Evolutionary conservation across 2,888 invertebrate genomes (phyloP), one percentile per base, ranked within the genome.

Genomic region (Cheilosia soror): DNA sequence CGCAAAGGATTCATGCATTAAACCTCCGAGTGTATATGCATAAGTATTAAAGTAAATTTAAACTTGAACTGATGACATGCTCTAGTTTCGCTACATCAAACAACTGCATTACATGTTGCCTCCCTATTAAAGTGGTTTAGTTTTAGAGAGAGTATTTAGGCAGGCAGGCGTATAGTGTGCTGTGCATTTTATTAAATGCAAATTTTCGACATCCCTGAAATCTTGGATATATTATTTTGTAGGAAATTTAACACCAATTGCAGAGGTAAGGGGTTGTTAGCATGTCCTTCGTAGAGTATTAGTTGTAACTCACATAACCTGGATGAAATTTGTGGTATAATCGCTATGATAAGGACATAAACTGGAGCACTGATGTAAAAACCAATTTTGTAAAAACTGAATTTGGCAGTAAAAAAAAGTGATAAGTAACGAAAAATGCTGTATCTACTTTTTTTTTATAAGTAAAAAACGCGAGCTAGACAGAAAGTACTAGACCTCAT

Each of bases 21-120:
- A 57, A 84, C 65, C 27, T 60, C 75, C 71, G 71, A 75, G 65
- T 80, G 73, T 42, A 37, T 37, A 55, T 72, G 80, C 71, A 85
- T 76, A 72, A 77, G 76, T 72, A 83, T 65, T 62, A 76, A 71
- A 80, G 66, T 80, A 80, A 80, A 85, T 85, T 72, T 85, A 85
- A 85, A 85, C 85, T 85, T 85, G 85, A 85, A 85, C 85, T 85
- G 81, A 85, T 85, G 85, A 85, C 85, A 85, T 85, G 85, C 85
- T 85, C 80, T 37, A 85, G 76, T 76, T 85, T 76, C 40, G 72
- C 66, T 66, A 79, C 75, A 71, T 84, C 79, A 84, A 79, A 85
- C 69, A 66, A 20, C 57, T 29, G 49, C 75, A 20, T 37, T 68
- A 75, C 69, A 79, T 58, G 60, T 20, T 27, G 58, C 37, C 63